These are phyloP conservation scores for Dryobates pubescens DNA, from an alignment of 2,797 vertebrate genomes.

Conservation along the genomic window DNA sequence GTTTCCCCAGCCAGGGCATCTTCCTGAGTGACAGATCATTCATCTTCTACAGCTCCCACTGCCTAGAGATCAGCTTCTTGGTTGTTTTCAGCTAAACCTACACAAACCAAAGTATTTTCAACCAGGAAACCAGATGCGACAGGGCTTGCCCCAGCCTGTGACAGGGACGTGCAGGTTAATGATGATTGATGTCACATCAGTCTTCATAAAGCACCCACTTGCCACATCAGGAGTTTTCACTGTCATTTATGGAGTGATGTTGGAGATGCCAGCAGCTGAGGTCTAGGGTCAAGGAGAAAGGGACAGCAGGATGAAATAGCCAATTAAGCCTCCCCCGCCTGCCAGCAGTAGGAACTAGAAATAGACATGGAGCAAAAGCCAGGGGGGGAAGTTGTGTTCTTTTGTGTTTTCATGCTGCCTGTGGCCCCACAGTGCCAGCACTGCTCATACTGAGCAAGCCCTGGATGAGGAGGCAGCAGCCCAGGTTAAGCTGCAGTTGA, in stretches of 20 bases:
- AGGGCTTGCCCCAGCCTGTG: conserved; percentile 75
- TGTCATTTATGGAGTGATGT: conserved; percentile 55
- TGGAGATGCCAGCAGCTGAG: conserved; percentile 31
- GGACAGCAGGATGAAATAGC: conserved; percentile 31
- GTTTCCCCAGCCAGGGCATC: conserved; percentile 70
- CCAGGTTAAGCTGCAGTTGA: not conserved
- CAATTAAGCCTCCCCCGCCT: not conserved
- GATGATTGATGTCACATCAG: conserved; percentile 84
- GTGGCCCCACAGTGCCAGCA: not conserved
- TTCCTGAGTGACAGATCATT: conserved; percentile 81
- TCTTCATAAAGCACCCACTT: conserved; percentile 76
- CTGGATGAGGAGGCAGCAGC: not conserved
- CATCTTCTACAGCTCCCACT: conserved; percentile 78
- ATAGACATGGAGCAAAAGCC: not conserved
- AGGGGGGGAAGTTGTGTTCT: not conserved
- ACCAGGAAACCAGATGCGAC: conserved; percentile 83
- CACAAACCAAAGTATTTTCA: conserved; percentile 77
- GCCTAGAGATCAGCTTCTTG: conserved; percentile 75
- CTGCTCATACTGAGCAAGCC: not conserved
- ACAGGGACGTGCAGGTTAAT: conserved; percentile 81
- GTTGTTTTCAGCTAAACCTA: conserved; percentile 78
- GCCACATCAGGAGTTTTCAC: conserved; percentile 72
- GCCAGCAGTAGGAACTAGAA: not conserved
- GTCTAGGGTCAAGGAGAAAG: conserved; percentile 75
- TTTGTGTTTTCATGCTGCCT: not conserved